Evolutionary conservation across 2,888 invertebrate species (phyloP).

Genomic region (Xestia xanthographa): DNA sequence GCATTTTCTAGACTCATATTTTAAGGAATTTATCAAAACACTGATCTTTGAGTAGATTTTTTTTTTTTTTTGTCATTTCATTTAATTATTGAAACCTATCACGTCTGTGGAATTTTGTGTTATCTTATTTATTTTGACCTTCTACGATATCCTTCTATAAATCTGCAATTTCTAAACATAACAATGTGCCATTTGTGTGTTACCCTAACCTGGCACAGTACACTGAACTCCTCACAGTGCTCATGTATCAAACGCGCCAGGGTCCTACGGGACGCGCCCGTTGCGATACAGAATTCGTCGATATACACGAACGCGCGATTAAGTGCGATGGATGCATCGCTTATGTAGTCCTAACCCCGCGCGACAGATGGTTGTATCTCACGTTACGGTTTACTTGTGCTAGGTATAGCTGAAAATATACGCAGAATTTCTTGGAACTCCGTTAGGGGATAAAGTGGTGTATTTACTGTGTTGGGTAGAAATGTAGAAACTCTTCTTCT

Average conservation of each 20-base stretch:
- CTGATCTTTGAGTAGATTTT: neutral
- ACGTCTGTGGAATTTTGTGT: neutral
- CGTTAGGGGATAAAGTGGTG: neutral
- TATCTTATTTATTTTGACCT: neutral
- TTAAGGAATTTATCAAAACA: neutral
- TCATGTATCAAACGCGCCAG: slow-evolving; percentile 20
- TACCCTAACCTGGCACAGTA: neutral
- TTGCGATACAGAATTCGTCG: slow-evolving; percentile 26
- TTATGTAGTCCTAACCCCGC: slow-evolving; percentile 26
- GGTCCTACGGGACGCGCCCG: slow-evolving; percentile 30
- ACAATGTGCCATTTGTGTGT: neutral
- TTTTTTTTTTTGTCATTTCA: neutral
- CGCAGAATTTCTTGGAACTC: slow-evolving; percentile 12
- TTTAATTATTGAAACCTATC: too few species aligned
- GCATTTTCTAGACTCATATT: neutral
- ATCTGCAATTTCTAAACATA: neutral
- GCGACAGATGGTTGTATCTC: slow-evolving; percentile 23
- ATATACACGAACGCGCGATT: slow-evolving; percentile 42
- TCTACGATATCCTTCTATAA: neutral
- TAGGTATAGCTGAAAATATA: slow-evolving; percentile 2
- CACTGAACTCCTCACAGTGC: slow-evolving; percentile 30
- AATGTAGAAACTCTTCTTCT: too few species aligned
- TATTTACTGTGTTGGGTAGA: slow-evolving; percentile 1
- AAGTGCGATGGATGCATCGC: slow-evolving; percentile 51
- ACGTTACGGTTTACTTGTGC: slow-evolving; percentile 6